These are phyloP conservation scores for Meloe dianella DNA, from an alignment of 2,888 invertebrate genomes.

Conservation along the genomic window DNA sequence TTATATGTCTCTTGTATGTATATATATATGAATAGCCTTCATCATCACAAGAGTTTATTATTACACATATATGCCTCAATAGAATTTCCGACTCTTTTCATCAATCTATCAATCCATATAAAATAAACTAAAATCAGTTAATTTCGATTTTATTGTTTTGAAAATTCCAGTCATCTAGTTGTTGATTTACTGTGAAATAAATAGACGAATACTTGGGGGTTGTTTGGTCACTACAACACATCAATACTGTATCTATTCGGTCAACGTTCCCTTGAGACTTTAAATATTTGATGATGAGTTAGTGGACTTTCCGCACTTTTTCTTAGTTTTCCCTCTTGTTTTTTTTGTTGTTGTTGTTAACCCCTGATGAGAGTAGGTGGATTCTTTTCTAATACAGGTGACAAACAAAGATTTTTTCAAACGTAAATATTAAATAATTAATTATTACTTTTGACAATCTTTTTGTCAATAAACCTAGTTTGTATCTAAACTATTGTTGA, in stretches of 20 bases:
- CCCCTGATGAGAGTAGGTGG: not conserved
- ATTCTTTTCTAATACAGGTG: not conserved
- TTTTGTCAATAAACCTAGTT: not conserved
- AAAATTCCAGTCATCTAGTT: not conserved
- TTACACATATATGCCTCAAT: not conserved
- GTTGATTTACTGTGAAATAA: slow-evolving; percentile 1
- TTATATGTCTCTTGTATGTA: slow-evolving; percentile 27
- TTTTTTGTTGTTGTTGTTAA: not conserved
- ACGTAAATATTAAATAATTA: slow-evolving; percentile 4
- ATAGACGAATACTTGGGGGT: slow-evolving; percentile 12
- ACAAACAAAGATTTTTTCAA: not conserved
- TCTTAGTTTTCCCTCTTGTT: slow-evolving; percentile 33
- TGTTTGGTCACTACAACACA: slow-evolving; percentile 33
- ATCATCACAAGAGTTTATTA: slow-evolving; percentile 17
- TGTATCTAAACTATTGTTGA: not conserved
- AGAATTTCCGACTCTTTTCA: not conserved
- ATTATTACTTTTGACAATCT: not conserved
- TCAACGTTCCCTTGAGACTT: slow-evolving; percentile 53
- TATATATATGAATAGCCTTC: slow-evolving; percentile 28
- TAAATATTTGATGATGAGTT: slow-evolving; percentile 61
- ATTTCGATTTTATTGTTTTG: not conserved
- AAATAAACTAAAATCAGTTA: not conserved
- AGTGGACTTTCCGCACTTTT: slow-evolving; percentile 54
- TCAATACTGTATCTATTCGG: slow-evolving; percentile 49
- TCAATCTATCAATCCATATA: not conserved